Conservation (phyloP, 2,113 vertebrate genomes). For the Labeo catla region DNA sequence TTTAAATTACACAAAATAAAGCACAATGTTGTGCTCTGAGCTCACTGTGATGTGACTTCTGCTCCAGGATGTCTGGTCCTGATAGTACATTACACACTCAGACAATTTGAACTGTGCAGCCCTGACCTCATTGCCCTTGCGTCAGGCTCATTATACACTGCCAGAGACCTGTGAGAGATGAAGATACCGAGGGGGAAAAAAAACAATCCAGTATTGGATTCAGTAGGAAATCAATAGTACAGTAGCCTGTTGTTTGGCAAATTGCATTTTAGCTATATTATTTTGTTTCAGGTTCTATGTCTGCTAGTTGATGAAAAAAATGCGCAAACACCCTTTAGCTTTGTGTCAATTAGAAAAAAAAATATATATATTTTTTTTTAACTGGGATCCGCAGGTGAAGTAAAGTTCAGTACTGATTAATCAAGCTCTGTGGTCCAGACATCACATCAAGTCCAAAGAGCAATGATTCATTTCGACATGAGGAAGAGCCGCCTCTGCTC, state of each 20-base stretch:
- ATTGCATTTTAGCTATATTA: not conserved
- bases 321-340: not conserved
- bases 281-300: not conserved
- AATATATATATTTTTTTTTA: not conserved
- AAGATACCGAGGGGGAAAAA: not conserved
- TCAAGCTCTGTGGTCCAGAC: not conserved
- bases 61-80: slow-evolving; percentile 3
- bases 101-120: not conserved
- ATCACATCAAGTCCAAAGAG: not conserved
- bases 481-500: not conserved
- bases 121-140: slow-evolving; percentile 10
- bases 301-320: not conserved
- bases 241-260: slow-evolving; percentile 17
- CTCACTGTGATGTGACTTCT: slow-evolving; percentile 22
- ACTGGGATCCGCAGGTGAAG: not conserved
- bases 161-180: slow-evolving; percentile 15
- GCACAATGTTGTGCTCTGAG: not conserved
- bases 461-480: not conserved
- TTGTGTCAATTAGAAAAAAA: not conserved
- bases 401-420: slow-evolving; percentile 1
- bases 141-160: not conserved
- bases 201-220: slow-evolving; percentile 17
- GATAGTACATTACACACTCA: slow-evolving; percentile 5
- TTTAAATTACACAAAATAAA: not conserved
- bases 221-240: slow-evolving; percentile 33